phyloP scores from a whole-genome alignment of 2,888 invertebrate species.

The Yponomeuta sedellus region DNA sequence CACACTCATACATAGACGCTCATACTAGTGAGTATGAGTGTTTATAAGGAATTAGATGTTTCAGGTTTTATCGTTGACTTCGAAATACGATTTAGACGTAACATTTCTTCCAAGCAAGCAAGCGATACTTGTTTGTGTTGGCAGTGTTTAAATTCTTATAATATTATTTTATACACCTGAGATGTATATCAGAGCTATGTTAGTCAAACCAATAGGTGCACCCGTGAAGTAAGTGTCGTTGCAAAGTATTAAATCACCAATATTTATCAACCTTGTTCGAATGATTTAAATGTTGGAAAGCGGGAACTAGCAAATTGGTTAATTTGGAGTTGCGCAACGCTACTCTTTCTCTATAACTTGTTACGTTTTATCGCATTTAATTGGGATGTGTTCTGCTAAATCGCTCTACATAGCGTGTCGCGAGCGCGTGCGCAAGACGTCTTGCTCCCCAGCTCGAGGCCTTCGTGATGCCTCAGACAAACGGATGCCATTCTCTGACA shows the following conservation, averaged over 20 bases:
- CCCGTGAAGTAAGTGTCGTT: neutral
- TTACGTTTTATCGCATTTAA: conserved; percentile 18
- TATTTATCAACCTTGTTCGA: neutral
- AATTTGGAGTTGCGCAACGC: conserved; percentile 16
- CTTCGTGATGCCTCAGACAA: conserved; percentile 13
- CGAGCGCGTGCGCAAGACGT: conserved; percentile 14
- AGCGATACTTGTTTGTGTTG: no score
- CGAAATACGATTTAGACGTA: neutral
- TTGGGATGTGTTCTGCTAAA: conserved; percentile 19
- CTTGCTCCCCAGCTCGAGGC: neutral
- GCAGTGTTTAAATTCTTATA: neutral
- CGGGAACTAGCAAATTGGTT: conserved; percentile 16
- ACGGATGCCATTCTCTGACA: conserved; percentile 35
- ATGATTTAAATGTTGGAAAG: conserved; percentile 9
- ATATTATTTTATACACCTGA: neutral
- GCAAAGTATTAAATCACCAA: neutral
- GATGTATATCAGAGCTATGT: no score
- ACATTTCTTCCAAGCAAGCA: neutral
- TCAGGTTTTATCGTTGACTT: neutral
- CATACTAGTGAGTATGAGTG: no score
- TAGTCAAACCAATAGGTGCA: no score
- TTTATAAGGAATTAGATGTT: neutral
- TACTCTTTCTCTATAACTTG: conserved; percentile 16
- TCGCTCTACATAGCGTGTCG: conserved; percentile 17
- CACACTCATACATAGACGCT: no score